Percentiles rank a stretch among this genome's conserved stretches.
Evolutionary conservation across 2,888 invertebrate genomes (phyloP).

Genomic region (Parasteatoda lunata): DNA sequence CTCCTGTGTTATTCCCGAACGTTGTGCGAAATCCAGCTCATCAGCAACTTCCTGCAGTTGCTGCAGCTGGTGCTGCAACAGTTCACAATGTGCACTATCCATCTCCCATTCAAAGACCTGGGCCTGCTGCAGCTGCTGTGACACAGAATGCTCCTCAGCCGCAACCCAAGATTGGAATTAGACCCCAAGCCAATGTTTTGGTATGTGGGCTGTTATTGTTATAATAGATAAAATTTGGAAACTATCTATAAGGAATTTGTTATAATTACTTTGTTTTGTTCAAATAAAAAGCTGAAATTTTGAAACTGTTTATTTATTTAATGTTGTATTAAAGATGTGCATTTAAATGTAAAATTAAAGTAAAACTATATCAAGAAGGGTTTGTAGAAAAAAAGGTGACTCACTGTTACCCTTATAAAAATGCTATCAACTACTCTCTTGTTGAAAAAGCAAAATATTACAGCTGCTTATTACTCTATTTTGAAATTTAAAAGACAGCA

Average conservation of each 20-base stretch:
- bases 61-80: slow-evolving; percentile 52
- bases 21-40: slow-evolving; percentile 60
- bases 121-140: slow-evolving; percentile 62
- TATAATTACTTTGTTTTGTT: slow-evolving; percentile 10
- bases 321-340: too few relatives aligned
- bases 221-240: too few relatives aligned
- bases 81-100: slow-evolving; percentile 63
- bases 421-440: too few relatives aligned
- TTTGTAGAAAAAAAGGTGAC: too few relatives aligned
- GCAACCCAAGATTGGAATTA: slow-evolving; percentile 57
- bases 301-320: too few relatives aligned
- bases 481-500: too few relatives aligned
- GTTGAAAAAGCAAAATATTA: too few relatives aligned
- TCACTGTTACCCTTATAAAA: too few relatives aligned
- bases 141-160: slow-evolving; percentile 43
- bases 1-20: slow-evolving; percentile 59
- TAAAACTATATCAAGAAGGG: too few relatives aligned
- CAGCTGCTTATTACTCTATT: too few relatives aligned
- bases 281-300: slow-evolving; percentile 11
- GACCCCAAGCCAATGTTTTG: slow-evolving; percentile 63
- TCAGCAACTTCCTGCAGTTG: slow-evolving; percentile 61
- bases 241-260: too few relatives aligned
- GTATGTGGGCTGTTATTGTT: slow-evolving; percentile 39
- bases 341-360: too few relatives aligned
- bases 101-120: slow-evolving; percentile 69